Percentiles rank a stretch among this genome's conserved stretches.
These are phyloP conservation scores for Thermophis baileyi DNA, from an alignment of 2,113 vertebrate genomes.

Conservation along the genomic window DNA sequence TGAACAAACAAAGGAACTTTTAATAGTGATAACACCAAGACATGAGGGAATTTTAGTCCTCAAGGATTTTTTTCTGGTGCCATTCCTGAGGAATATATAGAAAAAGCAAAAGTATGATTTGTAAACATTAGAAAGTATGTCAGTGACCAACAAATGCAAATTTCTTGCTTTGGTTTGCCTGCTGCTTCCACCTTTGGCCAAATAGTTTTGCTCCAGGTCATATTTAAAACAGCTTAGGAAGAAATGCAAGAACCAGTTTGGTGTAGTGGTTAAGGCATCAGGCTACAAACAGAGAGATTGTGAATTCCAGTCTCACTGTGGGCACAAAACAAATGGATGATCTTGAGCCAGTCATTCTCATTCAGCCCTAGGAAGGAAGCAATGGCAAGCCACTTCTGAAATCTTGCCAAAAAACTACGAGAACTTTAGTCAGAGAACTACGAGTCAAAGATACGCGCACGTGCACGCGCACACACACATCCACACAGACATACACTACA, in stretches of 20 bases:
- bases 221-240: neutral
- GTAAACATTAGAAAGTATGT: neutral
- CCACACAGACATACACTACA: neutral
- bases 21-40: neutral
- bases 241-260: neutral
- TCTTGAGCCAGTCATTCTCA: neutral
- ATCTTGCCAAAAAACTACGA: neutral
- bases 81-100: neutral
- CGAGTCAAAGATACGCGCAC: neutral
- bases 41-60: neutral
- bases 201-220: neutral
- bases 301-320: neutral
- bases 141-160: neutral
- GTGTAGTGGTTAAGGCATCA: neutral
- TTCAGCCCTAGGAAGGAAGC: neutral
- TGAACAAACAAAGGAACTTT: neutral
- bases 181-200: neutral
- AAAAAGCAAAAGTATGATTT: neutral
- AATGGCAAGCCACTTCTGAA: neutral
- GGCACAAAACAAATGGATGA: neutral
- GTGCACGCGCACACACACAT: neutral
- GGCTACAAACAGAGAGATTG: neutral
- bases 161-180: neutral
- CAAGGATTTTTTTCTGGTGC: neutral
- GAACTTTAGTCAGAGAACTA: no score